A percentile compares a stretch with the other conserved stretches of the same genome.
Conservation (phyloP, 1,140 invertebrate species). For the Ylistrum balloti region DNA sequence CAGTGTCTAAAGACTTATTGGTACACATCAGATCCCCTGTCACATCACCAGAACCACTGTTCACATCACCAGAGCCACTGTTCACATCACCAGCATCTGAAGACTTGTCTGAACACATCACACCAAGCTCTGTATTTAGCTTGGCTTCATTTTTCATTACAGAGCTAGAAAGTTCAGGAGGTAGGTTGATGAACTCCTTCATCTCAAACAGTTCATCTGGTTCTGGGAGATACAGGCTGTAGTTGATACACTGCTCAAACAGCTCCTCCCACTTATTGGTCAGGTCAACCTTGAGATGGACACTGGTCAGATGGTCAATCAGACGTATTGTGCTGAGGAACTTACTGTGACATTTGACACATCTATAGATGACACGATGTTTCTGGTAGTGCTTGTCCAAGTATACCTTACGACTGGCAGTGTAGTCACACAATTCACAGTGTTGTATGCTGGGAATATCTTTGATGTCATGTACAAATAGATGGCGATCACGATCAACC, state of each 20-base stretch:
- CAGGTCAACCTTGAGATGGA: constrained; percentile 64
- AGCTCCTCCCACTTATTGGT: constrained; percentile 67
- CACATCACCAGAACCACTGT: background rate
- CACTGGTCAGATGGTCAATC: constrained; percentile 77
- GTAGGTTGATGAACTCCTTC: constrained; percentile 75
- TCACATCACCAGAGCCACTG: background rate
- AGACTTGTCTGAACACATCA: constrained; percentile 23
- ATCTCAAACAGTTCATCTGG: constrained; percentile 70
- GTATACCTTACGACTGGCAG: constrained; percentile 77
- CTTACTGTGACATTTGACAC: constrained; percentile 69
- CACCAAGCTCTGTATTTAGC: constrained; percentile 14
- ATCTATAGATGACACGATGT: constrained; percentile 79
- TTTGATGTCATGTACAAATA: constrained; percentile 81
- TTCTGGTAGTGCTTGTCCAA: constrained; percentile 81
- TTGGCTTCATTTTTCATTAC: background rate
- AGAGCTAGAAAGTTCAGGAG: constrained; percentile 71
- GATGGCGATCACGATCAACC: constrained; percentile 81
- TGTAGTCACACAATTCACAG: constrained; percentile 81
- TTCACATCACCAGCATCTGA: constrained; percentile 24
- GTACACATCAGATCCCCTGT: too few relatives aligned
- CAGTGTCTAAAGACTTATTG: too few relatives aligned
- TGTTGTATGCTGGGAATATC: constrained; percentile 75
- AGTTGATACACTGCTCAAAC: constrained; percentile 76
- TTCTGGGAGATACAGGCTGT: constrained; percentile 79
- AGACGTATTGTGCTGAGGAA: constrained; percentile 77